Percentiles rank a stretch among this genome's conserved stretches.
phyloP scores from a whole-genome alignment of 2,888 invertebrate species.

The Baccha elongata region DNA sequence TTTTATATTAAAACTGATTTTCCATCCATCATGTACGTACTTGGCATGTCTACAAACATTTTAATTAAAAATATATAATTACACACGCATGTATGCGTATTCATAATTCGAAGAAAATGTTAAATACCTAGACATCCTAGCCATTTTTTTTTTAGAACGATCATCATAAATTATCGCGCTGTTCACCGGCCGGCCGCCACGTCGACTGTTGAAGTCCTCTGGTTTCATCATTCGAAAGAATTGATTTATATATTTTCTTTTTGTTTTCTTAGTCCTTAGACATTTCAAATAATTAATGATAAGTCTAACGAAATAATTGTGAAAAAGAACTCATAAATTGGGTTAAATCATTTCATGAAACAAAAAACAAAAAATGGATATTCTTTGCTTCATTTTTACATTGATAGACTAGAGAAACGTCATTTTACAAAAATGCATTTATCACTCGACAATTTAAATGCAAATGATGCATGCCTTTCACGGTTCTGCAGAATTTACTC shows the following conservation, averaged over 20 bases:
- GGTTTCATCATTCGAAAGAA: too few species aligned
- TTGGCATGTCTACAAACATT: slow-evolving; percentile 27
- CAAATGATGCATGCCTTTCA: slow-evolving; percentile 66
- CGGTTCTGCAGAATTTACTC: slow-evolving; percentile 43
- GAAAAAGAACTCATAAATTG: too few species aligned
- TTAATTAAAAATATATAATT: slow-evolving; percentile 63
- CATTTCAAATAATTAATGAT: too few species aligned
- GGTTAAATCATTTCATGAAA: too few species aligned
- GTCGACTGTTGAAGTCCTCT: neutral
- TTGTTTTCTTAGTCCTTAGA: too few species aligned
- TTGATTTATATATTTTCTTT: neutral
- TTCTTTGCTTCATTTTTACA: neutral
- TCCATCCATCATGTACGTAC: slow-evolving; percentile 1
- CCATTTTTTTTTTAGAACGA: slow-evolving; percentile 16
- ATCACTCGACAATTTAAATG: slow-evolving; percentile 64
- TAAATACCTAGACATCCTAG: slow-evolving; percentile 17
- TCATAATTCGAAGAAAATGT: slow-evolving; percentile 33
- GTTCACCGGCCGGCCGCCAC: too few species aligned
- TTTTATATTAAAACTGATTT: slow-evolving; percentile 10
- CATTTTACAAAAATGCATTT: slow-evolving; percentile 61
- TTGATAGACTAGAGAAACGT: slow-evolving; percentile 55
- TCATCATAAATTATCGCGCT: slow-evolving; percentile 52
- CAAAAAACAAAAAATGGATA: neutral
- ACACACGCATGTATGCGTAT: slow-evolving; percentile 30
- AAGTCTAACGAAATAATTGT: too few species aligned